phyloP scores from a whole-genome alignment of 2,888 invertebrate genomes.

The Pelosia muscerda region DNA sequence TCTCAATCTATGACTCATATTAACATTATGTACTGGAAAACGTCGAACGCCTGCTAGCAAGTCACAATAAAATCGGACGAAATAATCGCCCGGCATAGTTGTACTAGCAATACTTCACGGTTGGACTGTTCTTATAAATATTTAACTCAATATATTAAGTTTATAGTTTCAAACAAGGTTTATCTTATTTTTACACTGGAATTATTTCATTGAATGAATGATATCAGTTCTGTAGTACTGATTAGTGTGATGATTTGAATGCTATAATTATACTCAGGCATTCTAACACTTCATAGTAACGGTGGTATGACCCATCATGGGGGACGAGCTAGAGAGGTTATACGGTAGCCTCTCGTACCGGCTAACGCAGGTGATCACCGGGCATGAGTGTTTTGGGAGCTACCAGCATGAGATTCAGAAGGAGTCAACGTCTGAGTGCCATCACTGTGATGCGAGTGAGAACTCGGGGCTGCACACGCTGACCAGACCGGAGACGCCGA shows the following conservation, averaged over 20 bases:
- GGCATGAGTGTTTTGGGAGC: too few relatives aligned
- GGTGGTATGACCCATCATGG: too few relatives aligned
- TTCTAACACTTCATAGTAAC: too few relatives aligned
- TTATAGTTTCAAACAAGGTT: conserved; percentile 7
- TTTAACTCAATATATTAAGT: conserved; percentile 24
- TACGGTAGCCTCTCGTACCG: too few relatives aligned
- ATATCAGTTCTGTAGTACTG: neutral
- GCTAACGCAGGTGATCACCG: too few relatives aligned
- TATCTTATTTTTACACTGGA: neutral
- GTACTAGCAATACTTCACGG: conserved; percentile 11
- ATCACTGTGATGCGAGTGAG: too few relatives aligned
- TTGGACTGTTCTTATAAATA: conserved; percentile 18
- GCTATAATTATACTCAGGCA: neutral
- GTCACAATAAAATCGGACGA: conserved; percentile 11
- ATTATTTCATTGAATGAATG: conserved; percentile 5
- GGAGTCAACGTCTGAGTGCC: too few relatives aligned
- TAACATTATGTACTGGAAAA: neutral
- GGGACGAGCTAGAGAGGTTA: too few relatives aligned
- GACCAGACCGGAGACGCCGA: too few relatives aligned
- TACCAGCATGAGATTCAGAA: too few relatives aligned
- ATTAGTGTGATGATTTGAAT: neutral
- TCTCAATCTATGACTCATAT: neutral
- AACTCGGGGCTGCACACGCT: too few relatives aligned
- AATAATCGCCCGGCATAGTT: conserved; percentile 2
- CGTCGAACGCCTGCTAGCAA: neutral